Evolutionary conservation across 1,140 invertebrate species (phyloP).

Genomic region (Piezodorus guildinii): DNA sequence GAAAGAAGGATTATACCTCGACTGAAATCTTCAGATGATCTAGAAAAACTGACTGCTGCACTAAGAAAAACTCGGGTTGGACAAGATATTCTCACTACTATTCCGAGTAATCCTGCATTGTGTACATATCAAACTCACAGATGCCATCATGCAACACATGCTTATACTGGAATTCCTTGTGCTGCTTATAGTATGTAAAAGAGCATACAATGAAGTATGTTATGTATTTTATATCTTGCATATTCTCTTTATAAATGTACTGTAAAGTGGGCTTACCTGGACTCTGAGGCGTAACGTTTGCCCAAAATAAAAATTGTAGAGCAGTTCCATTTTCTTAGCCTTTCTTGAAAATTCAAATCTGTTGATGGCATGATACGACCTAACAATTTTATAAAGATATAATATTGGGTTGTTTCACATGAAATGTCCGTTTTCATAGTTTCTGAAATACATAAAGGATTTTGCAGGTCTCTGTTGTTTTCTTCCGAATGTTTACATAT

Average conservation of each 20-base stretch:
- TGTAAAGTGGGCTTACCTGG: neutral
- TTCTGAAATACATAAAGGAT: too few species aligned
- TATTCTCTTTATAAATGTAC: conserved; percentile 22
- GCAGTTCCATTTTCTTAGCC: too few species aligned
- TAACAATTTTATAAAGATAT: too few species aligned
- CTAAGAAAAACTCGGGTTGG: conserved; percentile 31
- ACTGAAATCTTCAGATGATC: conserved; percentile 41
- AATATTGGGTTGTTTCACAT: too few species aligned
- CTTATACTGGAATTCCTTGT: conserved; percentile 78
- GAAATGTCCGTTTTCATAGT: too few species aligned
- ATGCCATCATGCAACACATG: conserved; percentile 79
- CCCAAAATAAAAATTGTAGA: too few species aligned
- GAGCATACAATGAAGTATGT: neutral
- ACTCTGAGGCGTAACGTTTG: too few species aligned
- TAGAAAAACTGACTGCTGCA: conserved; percentile 47
- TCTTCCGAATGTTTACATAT: too few species aligned
- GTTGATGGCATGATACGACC: too few species aligned
- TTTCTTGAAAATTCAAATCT: too few species aligned
- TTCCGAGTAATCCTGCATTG: conserved; percentile 45
- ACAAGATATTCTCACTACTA: conserved; percentile 29
- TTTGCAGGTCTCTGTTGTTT: too few species aligned
- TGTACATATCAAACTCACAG: conserved; percentile 72
- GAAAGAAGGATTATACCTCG: conserved; percentile 37
- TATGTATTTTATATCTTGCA: conserved; percentile 21
- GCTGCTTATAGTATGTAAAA: conserved; percentile 63